Base-by-base conservation (phyloP, 2,797 vertebrate genomes). In the Ateles fusciceps region DNA sequence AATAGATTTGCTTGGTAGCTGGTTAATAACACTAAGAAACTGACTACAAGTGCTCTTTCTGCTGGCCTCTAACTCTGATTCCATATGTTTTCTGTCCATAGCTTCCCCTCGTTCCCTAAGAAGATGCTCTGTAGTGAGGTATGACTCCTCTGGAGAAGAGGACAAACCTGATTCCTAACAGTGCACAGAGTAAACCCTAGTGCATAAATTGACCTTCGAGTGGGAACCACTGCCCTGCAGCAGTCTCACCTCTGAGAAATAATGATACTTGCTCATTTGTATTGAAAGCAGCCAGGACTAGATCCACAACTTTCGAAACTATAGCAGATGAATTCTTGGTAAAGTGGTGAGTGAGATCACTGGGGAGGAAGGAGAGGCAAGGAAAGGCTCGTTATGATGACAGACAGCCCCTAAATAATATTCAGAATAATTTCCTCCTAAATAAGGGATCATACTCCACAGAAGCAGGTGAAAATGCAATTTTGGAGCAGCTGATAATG, bases 381-480 rank as follows among this genome's bases (percentile, higher is more conserved):
- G 39, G n/a, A 85, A 78, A 95, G 55, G 9, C 55, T 71, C 21
- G 17, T 33, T 92, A 36, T 42, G 83, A 80, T 36, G 91, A 89
- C 15, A 87, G 22, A 81, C 14, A 80, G 48, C 44, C 78, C 52
- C 55, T 64, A 75, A 89, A 55, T 75, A 55, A 68, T 24, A 76
- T 78, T 91, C 74, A 89, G 30, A 55, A 92, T 90, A 28, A 95
- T 91, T 92, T 87, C 76, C 84, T 71, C 46, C 44, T 76, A 33
- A 87, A 61, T 57, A 93, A 93, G 39, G 48, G 36, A 85, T 57
- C 79, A n/a, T 30, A 74, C 5, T 26, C 76, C 75, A n/a, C 86
- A 84, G 91, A 94, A 85, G 91, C 86, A 59, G n/a, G 89, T 96
- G 91, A 74, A 97, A 97, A 97, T 95, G 79, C 64, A 89, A 75